Evolutionary conservation across 1,140 invertebrate genomes (phyloP).

Genomic region (Halyomorpha halys): DNA sequence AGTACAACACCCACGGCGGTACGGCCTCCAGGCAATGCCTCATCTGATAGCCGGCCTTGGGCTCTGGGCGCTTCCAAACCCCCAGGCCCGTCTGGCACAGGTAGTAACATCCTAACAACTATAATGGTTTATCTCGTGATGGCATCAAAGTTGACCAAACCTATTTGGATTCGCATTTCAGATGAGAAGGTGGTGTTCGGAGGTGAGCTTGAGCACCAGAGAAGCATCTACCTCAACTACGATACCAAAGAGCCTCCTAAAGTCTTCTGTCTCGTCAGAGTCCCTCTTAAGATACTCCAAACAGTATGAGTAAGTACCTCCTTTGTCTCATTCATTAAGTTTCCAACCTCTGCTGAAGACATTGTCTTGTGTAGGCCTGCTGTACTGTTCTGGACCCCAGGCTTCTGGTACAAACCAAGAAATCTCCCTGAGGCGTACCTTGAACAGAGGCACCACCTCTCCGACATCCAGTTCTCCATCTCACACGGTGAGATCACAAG

Average conservation of each 20-base stretch:
- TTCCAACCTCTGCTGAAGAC: too few relatives aligned
- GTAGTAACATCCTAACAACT: slow-evolving; percentile 14
- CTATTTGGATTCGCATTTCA: too few relatives aligned
- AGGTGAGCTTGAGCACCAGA: too few relatives aligned
- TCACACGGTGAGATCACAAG: too few relatives aligned
- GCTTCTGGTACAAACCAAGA: slow-evolving; percentile 45
- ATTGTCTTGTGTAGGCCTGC: slow-evolving; percentile 30
- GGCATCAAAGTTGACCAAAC: too few relatives aligned
- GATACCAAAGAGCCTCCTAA: too few relatives aligned
- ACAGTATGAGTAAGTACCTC: too few relatives aligned
- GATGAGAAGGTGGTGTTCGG: too few relatives aligned
- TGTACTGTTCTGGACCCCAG: slow-evolving; percentile 45
- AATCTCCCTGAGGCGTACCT: slow-evolving; percentile 38
- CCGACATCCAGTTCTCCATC: background rate
- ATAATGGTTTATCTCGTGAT: too few relatives aligned
- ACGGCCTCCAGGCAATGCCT: slow-evolving; percentile 37
- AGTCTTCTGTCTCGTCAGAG: too few relatives aligned
- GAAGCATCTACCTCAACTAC: too few relatives aligned
- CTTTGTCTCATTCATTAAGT: background rate
- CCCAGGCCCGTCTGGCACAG: slow-evolving; percentile 37
- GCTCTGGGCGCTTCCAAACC: slow-evolving; percentile 38
- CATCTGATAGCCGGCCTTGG: slow-evolving; percentile 42
- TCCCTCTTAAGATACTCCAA: too few relatives aligned
- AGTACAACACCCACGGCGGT: slow-evolving; percentile 36
- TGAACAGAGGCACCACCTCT: slow-evolving; percentile 21